Percentiles rank a stretch among this genome's conserved stretches.
Conservation (phyloP, 2,888 invertebrate species). For the Leptinotarsa haldemani region DNA sequence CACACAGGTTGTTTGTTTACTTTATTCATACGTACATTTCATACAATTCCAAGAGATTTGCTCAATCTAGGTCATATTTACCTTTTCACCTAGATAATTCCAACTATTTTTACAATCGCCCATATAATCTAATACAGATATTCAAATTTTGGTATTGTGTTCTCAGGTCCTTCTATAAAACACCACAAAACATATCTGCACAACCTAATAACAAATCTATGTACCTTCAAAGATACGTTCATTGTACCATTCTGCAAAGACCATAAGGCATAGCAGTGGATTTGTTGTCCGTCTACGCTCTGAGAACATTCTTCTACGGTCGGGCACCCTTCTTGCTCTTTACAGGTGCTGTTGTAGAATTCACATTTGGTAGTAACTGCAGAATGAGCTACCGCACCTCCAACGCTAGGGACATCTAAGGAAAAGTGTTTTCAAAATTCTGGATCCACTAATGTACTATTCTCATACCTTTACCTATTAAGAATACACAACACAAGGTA, state of each 20-base stretch:
- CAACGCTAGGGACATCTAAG: slow-evolving; percentile 10
- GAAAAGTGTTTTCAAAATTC: neutral
- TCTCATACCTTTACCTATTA: slow-evolving; percentile 18
- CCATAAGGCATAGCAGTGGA: slow-evolving; percentile 89
- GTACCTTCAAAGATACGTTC: slow-evolving; percentile 61
- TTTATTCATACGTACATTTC: too few relatives aligned
- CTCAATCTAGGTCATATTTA: too few relatives aligned
- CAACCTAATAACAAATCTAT: neutral
- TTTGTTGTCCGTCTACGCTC: slow-evolving; percentile 72
- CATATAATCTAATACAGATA: too few relatives aligned
- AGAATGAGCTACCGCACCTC: slow-evolving; percentile 48
- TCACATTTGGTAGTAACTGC: slow-evolving; percentile 73
- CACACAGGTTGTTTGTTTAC: too few relatives aligned
- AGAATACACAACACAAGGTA: neutral
- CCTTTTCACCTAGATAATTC: too few relatives aligned
- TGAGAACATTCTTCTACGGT: slow-evolving; percentile 74
- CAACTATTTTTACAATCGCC: too few relatives aligned
- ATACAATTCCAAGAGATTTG: too few relatives aligned
- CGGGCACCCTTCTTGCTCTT: slow-evolving; percentile 65
- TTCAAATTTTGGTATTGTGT: too few relatives aligned
- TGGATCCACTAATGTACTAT: slow-evolving; percentile 18
- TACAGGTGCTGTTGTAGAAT: slow-evolving; percentile 74
- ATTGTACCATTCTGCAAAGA: slow-evolving; percentile 73
- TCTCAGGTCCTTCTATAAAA: too few relatives aligned
- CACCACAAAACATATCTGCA: too few relatives aligned